Percentiles rank a stretch among this genome's conserved stretches.
These are phyloP conservation scores for Brachypalpus laphriformis DNA, from an alignment of 2,888 invertebrate genomes.

Conservation along the genomic window DNA sequence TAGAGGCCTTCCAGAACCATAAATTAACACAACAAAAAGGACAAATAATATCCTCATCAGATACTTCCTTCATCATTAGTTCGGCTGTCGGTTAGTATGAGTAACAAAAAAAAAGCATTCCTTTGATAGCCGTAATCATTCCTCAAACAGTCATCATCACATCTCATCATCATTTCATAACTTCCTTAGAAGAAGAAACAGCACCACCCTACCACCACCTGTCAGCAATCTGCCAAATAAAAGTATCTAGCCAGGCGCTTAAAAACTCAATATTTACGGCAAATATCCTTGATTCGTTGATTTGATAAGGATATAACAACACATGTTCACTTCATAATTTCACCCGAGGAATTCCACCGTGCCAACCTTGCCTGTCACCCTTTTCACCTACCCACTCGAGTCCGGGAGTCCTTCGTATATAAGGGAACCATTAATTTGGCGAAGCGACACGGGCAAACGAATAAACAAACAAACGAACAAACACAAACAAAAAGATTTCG, in stretches of 20 bases:
- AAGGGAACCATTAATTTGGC: slow-evolving; percentile 50
- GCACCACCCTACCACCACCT: neutral
- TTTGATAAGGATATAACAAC: slow-evolving; percentile 44
- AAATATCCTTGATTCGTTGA: slow-evolving; percentile 59
- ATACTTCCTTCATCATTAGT: no score
- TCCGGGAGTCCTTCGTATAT: slow-evolving; percentile 14
- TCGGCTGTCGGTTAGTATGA: neutral
- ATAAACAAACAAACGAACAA: slow-evolving; percentile 46
- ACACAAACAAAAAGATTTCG: slow-evolving; percentile 47
- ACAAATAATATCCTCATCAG: neutral
- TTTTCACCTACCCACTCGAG: neutral
- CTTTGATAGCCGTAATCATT: neutral
- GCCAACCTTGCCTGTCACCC: slow-evolving; percentile 11
- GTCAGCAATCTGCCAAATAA: slow-evolving; percentile 23
- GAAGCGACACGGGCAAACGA: slow-evolving; percentile 57
- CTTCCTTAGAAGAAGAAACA: neutral
- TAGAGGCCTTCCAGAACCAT: neutral
- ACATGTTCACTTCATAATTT: slow-evolving; percentile 48
- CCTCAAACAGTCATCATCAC: slow-evolving; percentile 20
- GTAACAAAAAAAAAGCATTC: neutral
- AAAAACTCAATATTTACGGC: slow-evolving; percentile 46
- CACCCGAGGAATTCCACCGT: slow-evolving; percentile 12
- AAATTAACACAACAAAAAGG: neutral
- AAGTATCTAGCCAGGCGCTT: neutral
- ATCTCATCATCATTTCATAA: slow-evolving; percentile 23